Percentiles rank a stretch among this genome's conserved stretches.
Evolutionary conservation across 2,888 invertebrate genomes (phyloP).

Genomic region (Nomada ruficornis): DNA sequence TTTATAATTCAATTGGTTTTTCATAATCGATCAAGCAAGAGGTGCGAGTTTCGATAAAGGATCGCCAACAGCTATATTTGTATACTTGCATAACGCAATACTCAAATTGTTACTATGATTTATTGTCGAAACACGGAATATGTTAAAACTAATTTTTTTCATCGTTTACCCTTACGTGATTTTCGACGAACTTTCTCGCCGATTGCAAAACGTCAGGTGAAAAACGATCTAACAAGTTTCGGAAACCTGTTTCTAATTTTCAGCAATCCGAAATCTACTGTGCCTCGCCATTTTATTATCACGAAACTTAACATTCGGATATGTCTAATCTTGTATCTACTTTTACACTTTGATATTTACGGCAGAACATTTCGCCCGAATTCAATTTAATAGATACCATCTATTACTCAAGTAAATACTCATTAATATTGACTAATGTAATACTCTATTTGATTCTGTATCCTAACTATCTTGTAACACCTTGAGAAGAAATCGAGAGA

Average conservation of each 20-base stretch:
- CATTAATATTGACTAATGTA: background rate
- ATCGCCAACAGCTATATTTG: background rate
- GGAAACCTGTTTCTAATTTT: slow-evolving; percentile 25
- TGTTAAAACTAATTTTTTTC: background rate
- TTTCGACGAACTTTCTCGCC: slow-evolving; percentile 35
- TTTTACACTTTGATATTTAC: background rate
- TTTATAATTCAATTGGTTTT: background rate
- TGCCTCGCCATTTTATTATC: background rate
- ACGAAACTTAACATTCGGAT: background rate
- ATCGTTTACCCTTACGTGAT: background rate
- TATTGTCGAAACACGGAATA: background rate
- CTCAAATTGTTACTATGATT: background rate
- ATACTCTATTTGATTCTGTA: background rate
- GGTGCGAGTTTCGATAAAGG: background rate
- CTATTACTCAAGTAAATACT: too few species aligned
- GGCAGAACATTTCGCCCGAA: too few species aligned
- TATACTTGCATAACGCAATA: background rate
- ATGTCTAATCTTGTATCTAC: background rate
- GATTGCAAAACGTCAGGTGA: slow-evolving; percentile 25
- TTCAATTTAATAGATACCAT: background rate
- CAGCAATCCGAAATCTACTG: background rate
- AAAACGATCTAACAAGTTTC: slow-evolving; percentile 32
- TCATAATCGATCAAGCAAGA: background rate
- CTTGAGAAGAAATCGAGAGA: background rate
- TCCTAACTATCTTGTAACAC: background rate